phyloP scores from a whole-genome alignment of 2,797 vertebrate genomes.

The Atherinosoma microstoma region DNA sequence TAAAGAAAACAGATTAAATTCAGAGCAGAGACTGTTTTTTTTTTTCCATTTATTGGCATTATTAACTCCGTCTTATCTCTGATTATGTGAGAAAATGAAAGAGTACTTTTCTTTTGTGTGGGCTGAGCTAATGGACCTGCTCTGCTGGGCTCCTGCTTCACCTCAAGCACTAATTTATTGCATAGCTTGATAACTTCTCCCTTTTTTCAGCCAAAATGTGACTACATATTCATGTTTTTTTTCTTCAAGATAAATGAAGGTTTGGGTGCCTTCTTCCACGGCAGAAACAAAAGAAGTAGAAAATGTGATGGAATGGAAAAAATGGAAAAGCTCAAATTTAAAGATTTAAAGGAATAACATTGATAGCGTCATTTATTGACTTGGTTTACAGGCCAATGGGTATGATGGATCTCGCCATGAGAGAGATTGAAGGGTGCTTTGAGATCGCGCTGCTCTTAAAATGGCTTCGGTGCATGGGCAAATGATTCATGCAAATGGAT shows the following conservation, averaged over 20 bases:
- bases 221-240: background rate
- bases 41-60: conserved; percentile 13
- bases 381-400: conserved; percentile 16
- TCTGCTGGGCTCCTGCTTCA: conserved; percentile 12
- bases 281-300: conserved; percentile 8
- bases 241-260: background rate
- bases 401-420: conserved; percentile 45
- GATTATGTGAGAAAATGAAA: conserved; percentile 30
- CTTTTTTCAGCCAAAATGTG: conserved; percentile 21
- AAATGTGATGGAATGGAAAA: background rate
- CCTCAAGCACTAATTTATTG: conserved; percentile 29
- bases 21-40: conserved; percentile 14
- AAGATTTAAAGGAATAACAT: background rate
- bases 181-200: conserved; percentile 1
- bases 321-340: conserved; percentile 2
- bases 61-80: conserved; percentile 34
- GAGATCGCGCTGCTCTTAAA: conserved; percentile 62
- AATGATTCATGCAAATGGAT: conserved; percentile 76
- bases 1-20: conserved; percentile 10
- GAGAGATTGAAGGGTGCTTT: conserved; percentile 40
- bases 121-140: conserved; percentile 38
- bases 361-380: conserved; percentile 31
- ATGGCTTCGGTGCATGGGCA: conserved; percentile 67
- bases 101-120: conserved; percentile 34
- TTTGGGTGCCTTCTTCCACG: conserved; percentile 8